Conservation (phyloP, 2,113 vertebrate species). For the Coptodon bakossiorum region DNA sequence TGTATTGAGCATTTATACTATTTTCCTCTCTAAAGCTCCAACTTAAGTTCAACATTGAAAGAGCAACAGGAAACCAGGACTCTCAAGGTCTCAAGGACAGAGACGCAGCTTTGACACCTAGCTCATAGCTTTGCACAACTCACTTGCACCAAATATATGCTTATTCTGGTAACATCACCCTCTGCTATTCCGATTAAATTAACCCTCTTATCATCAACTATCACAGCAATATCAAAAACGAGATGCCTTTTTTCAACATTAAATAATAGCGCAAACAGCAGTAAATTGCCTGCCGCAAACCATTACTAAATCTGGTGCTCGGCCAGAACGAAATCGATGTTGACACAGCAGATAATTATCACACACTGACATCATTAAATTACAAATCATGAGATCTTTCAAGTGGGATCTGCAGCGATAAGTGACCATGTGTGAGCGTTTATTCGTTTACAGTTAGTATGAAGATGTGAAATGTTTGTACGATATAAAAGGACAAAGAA, state of each 20-base stretch:
- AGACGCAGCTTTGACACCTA: background rate
- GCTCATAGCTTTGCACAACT: background rate
- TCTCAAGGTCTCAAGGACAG: background rate
- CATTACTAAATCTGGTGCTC: background rate
- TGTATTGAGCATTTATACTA: rapidly evolving
- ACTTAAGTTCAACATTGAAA: background rate
- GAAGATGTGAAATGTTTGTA: background rate
- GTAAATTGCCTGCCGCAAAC: background rate
- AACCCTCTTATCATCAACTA: background rate
- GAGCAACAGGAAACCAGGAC: background rate
- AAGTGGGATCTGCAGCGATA: background rate
- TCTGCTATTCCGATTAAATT: background rate
- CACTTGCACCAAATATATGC: background rate
- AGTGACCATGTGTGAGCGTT: background rate
- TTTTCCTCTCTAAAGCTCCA: background rate
- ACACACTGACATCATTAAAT: background rate
- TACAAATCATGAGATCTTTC: background rate
- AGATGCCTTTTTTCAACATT: background rate
- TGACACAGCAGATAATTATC: background rate
- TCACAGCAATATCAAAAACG: background rate
- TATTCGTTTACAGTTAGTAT: background rate
- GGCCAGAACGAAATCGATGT: rapidly evolving
- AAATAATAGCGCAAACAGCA: background rate
- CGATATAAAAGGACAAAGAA: background rate
- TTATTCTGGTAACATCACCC: background rate